Conservation (phyloP, 2,888 invertebrate genomes). For the Napeogenes sylphis region DNA sequence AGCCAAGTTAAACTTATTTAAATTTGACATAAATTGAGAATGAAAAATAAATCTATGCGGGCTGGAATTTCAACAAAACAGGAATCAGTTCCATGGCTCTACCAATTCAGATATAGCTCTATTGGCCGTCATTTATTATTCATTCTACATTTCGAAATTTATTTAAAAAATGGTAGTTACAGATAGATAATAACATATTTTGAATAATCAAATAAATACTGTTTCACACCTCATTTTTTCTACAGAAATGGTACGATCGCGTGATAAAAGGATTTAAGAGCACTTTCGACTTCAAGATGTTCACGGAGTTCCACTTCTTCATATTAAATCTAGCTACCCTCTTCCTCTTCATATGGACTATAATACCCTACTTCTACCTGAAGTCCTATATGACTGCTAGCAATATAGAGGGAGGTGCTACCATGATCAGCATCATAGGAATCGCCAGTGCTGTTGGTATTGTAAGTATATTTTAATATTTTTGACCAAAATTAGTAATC, state of each 20-base stretch:
- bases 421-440: slow-evolving; percentile 90
- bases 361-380: slow-evolving; percentile 94
- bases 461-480: slow-evolving; percentile 67
- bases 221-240: slow-evolving; percentile 25
- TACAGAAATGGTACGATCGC: slow-evolving; percentile 86
- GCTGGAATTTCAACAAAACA: too few relatives aligned
- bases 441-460: slow-evolving; percentile 93
- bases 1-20: too few relatives aligned
- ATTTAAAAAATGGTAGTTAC: too few relatives aligned
- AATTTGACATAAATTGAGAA: too few relatives aligned
- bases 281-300: slow-evolving; percentile 88
- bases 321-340: slow-evolving; percentile 91
- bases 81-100: too few relatives aligned
- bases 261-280: slow-evolving; percentile 80
- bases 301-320: slow-evolving; percentile 87
- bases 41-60: too few relatives aligned
- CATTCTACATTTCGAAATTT: too few relatives aligned
- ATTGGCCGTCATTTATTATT: too few relatives aligned
- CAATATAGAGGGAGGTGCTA: slow-evolving; percentile 83
- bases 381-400: slow-evolving; percentile 79
- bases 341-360: slow-evolving; percentile 93
- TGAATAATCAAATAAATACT: too few relatives aligned
- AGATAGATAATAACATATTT: too few relatives aligned
- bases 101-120: too few relatives aligned
- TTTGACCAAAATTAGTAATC: neutral